Percentiles rank a stretch among this genome's conserved stretches.
Conservation (phyloP, 2,888 invertebrate genomes). For the Thalpophila matura region DNA sequence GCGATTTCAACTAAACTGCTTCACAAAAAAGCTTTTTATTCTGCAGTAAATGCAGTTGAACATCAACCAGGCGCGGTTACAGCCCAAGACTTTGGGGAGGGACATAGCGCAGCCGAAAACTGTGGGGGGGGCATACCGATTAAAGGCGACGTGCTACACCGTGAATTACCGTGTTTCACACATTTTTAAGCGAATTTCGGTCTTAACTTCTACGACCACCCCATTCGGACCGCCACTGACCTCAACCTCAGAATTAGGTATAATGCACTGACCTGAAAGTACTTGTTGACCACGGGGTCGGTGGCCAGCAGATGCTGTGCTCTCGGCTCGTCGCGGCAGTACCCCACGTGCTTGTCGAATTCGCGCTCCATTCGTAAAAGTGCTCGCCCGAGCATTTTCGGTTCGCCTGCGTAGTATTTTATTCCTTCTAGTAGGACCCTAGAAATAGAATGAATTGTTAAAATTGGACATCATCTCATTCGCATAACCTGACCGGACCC, state of each 20-base stretch:
- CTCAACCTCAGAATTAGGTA: background rate
- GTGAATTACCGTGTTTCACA: too few species aligned
- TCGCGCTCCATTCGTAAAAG: conserved; percentile 97
- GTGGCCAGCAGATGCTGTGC: conserved; percentile 95
- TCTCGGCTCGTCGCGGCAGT: conserved; percentile 96
- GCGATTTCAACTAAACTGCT: background rate
- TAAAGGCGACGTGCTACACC: too few species aligned
- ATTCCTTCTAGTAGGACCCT: conserved; percentile 98
- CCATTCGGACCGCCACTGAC: too few species aligned
- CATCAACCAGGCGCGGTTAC: too few species aligned
- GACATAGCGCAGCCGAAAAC: too few species aligned
- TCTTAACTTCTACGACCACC: too few species aligned
- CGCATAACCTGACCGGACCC: too few species aligned
- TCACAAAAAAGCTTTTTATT: background rate
- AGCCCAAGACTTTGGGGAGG: too few species aligned
- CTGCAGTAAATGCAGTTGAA: too few species aligned
- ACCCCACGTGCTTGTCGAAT: conserved; percentile 98
- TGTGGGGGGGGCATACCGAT: too few species aligned
- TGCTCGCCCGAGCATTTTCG: conserved; percentile 96
- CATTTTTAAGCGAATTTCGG: too few species aligned
- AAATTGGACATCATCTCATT: background rate
- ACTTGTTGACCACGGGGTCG: conserved; percentile 93
- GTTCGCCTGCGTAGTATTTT: conserved; percentile 97
- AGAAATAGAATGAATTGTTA: conserved; percentile 35
- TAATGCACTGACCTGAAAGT: conserved; percentile 93